phyloP scores from a whole-genome alignment of 2,113 vertebrate genomes.

The Micronycteris hirsuta region DNA sequence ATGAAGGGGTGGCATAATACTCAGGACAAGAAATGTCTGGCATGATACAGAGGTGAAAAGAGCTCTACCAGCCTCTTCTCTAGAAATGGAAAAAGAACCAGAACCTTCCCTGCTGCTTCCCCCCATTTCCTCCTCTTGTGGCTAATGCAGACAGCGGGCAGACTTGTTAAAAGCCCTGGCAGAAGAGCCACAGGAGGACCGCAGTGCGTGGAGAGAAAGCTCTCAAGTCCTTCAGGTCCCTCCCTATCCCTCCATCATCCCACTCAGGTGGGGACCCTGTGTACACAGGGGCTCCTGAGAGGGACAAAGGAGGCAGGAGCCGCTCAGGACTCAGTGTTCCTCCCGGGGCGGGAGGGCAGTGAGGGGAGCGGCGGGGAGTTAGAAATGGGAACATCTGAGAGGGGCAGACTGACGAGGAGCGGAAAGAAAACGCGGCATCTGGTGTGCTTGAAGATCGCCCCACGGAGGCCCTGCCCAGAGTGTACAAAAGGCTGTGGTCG shows the following conservation, averaged over 20 bases:
- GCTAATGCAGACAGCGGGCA: conserved; percentile 9
- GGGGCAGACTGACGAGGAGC: background rate
- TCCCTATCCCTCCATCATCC: background rate
- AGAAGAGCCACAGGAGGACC: background rate
- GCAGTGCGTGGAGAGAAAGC: background rate
- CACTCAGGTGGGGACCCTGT: background rate
- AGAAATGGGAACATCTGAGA: background rate
- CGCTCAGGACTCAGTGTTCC: background rate
- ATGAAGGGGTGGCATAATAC: no score
- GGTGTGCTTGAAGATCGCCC: background rate
- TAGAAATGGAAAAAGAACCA: conserved; percentile 8
- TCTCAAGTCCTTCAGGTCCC: background rate
- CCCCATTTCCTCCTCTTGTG: background rate
- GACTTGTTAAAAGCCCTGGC: conserved; percentile 47
- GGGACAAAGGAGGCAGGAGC: background rate
- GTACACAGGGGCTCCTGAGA: background rate
- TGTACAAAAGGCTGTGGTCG: background rate
- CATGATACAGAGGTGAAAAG: conserved; percentile 57
- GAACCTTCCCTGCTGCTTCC: background rate
- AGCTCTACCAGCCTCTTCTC: conserved; percentile 45
- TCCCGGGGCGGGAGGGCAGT: background rate
- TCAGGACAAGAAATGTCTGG: background rate
- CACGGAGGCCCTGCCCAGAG: accelerated
- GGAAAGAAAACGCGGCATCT: background rate
- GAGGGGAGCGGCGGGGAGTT: background rate